Evolutionary conservation across 2,113 vertebrate species (phyloP).

Genomic region (Misgurnus mizolepis): DNA sequence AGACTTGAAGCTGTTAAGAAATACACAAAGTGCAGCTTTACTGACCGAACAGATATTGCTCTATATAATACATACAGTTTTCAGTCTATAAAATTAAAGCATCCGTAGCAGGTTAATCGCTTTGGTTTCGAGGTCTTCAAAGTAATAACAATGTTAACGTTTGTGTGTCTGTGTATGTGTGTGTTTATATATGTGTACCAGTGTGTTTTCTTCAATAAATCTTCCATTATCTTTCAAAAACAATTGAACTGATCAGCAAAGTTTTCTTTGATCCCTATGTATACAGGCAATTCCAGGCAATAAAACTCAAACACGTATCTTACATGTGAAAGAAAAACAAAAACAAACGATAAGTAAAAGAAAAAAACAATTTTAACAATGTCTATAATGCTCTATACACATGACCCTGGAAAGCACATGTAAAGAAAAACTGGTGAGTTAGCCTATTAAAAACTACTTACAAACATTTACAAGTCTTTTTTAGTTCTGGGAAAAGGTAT

Average conservation of each 20-base stretch:
- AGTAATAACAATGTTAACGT: constrained; percentile 79
- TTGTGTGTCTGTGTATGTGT: constrained; percentile 38
- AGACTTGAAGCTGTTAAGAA: constrained; percentile 96
- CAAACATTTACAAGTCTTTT: constrained; percentile 82
- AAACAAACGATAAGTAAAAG: constrained; percentile 58
- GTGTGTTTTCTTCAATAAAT: constrained; percentile 23
- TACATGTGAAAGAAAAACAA: constrained; percentile 52
- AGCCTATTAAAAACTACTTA: constrained; percentile 76
- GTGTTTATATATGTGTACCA: constrained; percentile 7
- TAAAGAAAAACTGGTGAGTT: constrained; percentile 72
- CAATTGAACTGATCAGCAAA: constrained; percentile 63
- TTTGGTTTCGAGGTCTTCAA: constrained; percentile 97
- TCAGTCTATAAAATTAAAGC: constrained; percentile 86
- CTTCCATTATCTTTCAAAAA: constrained; percentile 48
- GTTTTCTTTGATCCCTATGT: constrained; percentile 57
- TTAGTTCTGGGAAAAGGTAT: constrained; percentile 55
- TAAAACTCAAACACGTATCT: constrained; percentile 62
- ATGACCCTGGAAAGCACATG: constrained; percentile 84
- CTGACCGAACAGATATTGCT: constrained; percentile 99
- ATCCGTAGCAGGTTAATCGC: constrained; percentile 94
- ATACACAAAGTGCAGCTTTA: constrained; percentile 99
- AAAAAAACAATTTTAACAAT: constrained; percentile 46
- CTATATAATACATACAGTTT: constrained; percentile 96
- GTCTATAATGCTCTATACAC: constrained; percentile 70
- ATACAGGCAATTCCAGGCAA: constrained; percentile 54